Base-by-base conservation (phyloP, 1,140 invertebrate genomes). In the Hypothenemus hampei region DNA sequence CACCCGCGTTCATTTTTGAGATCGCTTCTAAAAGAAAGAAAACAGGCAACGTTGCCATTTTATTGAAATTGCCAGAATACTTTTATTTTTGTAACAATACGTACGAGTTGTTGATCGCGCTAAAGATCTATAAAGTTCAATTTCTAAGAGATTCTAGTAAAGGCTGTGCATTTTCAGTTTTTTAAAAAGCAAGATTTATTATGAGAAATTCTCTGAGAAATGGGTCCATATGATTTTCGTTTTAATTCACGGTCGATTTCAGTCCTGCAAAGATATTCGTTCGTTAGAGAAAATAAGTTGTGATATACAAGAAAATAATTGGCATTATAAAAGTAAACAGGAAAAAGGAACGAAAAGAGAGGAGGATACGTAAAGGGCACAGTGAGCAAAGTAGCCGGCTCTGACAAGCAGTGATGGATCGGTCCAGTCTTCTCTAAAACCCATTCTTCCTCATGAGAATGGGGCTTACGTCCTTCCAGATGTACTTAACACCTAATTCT, bases 1-100 rank as follows among this genome's bases (percentile, higher is more conserved):
- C 73, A 71, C 75, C 75, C 73, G 71, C 74, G 72, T 68, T 67
- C 71, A n/a, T 69, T 49, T 65, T 44, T 46, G 66, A 60, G 52
- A 57, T 53, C 58, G 41, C 24, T 52, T 29, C 29, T 39, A 16
- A 46, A 54, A 24, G 4, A 6, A 35, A 18, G 29, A 45, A 54
- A 45, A 37, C 19, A 15, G 22, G 22, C 51, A 36, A 11, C 29
- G 51, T 54, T 54, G 51, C 51, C 51, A 54, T 29, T 44, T 39
- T 39, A 40, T 16, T 37, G 6, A 7, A n/a, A n/a, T n/a, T n/a
- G n/a, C n/a, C n/a, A n/a, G n/a, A n/a, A n/a, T n/a, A n/a, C n/a
- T n/a, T n/a, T n/a, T n/a, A n/a, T n/a, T n/a, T n/a, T n/a, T n/a
- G n/a, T n/a, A n/a, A n/a, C n/a, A n/a, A n/a, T n/a, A n/a, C n/a